phyloP scores from a whole-genome alignment of 2,888 invertebrate species.

The Podotricha telesiphe region DNA sequence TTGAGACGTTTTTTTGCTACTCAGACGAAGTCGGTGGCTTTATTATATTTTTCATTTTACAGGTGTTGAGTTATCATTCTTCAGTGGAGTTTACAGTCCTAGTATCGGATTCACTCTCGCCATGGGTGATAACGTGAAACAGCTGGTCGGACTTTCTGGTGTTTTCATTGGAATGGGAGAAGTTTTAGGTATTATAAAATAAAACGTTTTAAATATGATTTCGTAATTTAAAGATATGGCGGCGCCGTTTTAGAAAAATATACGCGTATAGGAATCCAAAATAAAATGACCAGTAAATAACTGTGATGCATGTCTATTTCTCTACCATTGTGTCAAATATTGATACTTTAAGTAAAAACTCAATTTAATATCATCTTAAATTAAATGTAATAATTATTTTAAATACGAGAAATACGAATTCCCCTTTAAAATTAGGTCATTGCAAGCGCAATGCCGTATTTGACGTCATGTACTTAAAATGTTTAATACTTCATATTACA shows the following conservation, averaged over 20 bases:
- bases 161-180: conserved; percentile 98
- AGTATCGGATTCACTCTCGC: conserved; percentile 93
- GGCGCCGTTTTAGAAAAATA: too few species aligned
- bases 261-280: too few species aligned
- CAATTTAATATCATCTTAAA: neutral
- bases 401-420: neutral
- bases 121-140: conserved; percentile 91
- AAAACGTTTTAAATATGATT: too few species aligned
- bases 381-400: neutral
- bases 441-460: conserved; percentile 3
- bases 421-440: conserved; percentile 13
- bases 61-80: conserved; percentile 97
- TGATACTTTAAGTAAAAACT: conserved; percentile 2
- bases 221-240: too few species aligned
- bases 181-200: conserved; percentile 88
- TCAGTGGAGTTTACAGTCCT: conserved; percentile 97
- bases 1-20: too few species aligned
- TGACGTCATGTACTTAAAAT: conserved; percentile 1
- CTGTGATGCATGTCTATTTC: neutral
- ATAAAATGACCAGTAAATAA: too few species aligned
- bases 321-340: neutral
- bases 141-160: conserved; percentile 95
- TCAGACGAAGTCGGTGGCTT: too few species aligned
- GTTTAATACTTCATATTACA: neutral
- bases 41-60: conserved; percentile 34